Conservation (phyloP, 2,113 vertebrate species). For the Caretta caretta region DNA sequence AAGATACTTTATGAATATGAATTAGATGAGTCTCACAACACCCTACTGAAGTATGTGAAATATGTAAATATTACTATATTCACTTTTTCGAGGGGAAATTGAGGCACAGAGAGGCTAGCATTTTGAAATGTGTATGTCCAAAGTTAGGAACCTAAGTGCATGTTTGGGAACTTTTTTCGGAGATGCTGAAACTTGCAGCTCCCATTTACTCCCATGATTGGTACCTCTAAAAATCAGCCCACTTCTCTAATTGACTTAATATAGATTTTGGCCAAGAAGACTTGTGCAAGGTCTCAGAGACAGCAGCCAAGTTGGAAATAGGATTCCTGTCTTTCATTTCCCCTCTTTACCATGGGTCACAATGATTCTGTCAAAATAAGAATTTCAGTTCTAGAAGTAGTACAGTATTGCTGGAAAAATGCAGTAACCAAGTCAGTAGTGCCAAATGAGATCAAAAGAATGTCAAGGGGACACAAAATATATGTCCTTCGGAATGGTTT, state of each 20-base stretch:
- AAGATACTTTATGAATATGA: background rate
- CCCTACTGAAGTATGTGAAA: background rate
- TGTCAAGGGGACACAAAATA: background rate
- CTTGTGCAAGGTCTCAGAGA: background rate
- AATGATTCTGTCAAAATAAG: background rate
- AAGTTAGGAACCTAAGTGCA: background rate
- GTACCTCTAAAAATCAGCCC: background rate
- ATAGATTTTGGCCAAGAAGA: background rate
- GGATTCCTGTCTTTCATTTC: background rate
- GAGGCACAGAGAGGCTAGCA: background rate
- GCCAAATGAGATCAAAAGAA: conserved; percentile 19
- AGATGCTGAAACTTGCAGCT: background rate
- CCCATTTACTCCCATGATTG: background rate
- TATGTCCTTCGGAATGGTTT: background rate
- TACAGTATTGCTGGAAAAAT: conserved; percentile 2
- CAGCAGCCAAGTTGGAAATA: background rate
- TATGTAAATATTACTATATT: background rate
- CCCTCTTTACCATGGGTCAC: background rate
- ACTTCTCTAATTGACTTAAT: background rate
- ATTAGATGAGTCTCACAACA: background rate
- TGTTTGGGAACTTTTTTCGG: background rate
- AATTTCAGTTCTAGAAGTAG: background rate
- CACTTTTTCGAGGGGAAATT: background rate
- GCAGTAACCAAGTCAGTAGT: background rate
- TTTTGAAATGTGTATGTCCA: background rate